Conservation (phyloP, 2,113 vertebrate genomes). For the Pristiophorus japonicus region DNA sequence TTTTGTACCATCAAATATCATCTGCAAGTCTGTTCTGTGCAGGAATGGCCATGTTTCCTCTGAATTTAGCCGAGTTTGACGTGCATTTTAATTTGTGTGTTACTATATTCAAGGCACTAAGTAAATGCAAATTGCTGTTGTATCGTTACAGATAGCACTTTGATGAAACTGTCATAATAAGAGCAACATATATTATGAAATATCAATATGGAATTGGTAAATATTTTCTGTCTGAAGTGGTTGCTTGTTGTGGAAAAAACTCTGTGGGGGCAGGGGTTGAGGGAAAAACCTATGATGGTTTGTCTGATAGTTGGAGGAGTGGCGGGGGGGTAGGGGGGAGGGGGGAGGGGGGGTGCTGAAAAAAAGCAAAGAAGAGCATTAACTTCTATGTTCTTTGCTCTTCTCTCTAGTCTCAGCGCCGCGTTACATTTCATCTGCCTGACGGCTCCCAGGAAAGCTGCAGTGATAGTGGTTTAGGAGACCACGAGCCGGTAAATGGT, state of each 20-base stretch:
- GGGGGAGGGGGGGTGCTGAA: no score
- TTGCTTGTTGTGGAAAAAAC: neutral
- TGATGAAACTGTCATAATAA: neutral
- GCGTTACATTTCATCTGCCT: conserved; percentile 98
- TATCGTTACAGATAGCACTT: neutral
- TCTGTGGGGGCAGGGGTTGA: no score
- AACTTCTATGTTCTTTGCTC: conserved; percentile 81
- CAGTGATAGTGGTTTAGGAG: conserved; percentile 98
- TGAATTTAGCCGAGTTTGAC: neutral
- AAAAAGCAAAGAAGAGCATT: conserved; percentile 62
- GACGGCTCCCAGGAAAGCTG: conserved; percentile 99
- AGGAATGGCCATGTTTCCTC: neutral
- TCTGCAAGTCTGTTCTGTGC: no score
- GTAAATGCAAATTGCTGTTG: neutral
- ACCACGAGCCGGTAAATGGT: conserved; percentile 93
- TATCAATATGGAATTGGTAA: neutral
- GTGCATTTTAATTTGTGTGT: neutral
- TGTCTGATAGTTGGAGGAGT: neutral
- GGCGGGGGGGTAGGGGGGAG: no score
- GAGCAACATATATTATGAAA: neutral
- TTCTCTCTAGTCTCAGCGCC: conserved; percentile 97
- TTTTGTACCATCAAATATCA: neutral
- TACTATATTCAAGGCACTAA: neutral
- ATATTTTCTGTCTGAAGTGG: neutral
- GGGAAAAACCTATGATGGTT: neutral